Base-by-base conservation (phyloP, 53 echinoderm and acorn worm species). In the Henricia sp. region DNA sequence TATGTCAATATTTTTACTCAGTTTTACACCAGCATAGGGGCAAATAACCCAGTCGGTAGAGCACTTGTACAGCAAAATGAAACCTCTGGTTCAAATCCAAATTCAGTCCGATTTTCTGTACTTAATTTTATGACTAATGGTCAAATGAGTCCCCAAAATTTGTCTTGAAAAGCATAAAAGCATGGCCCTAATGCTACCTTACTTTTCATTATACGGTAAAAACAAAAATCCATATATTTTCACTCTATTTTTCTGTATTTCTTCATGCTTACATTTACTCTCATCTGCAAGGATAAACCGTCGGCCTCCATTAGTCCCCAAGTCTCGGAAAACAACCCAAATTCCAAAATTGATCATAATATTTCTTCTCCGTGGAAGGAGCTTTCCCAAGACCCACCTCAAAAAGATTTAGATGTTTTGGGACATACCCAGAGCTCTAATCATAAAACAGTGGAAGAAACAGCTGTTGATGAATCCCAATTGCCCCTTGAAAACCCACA, bases 401-500 rank as follows among this genome's bases (percentile, higher is more conserved):
- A n/a, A n/a, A n/a, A n/a, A n/a, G n/a, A n/a, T n/a, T n/a, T 42
- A 3, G 38, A 13, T 33, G 20, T 21, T 16, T 86, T 78, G 85
- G 86, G 86, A 34, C 72, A 90, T 26, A 54, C 91, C 44, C 68
- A 77, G 30, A 53, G 82, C 1, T 72, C 84, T 42, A 70, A 69
- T n/a, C 64, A 72, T 0, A 88, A 89, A 54, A 86, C 86, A 34
- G 83, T 66, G n/a, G 19, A 70, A 4, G 91, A 89, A 3, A 88
- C 67, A 52, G 92, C 92, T 9, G 83, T 92, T 23, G 95, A 95
- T 74, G 92, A 95, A 52, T 90, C 92, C 25, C 84, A 88, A 16
- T 40, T 90, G 20, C 95, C 92, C 2, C 56, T 34, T n/a, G 86
- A 89, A 12, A 83, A 55, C 16, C 87, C 90, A 1, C 26, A 66